phyloP scores from a whole-genome alignment of 2,888 invertebrate genomes.

The Pseudococcus jackbeardsleyi region DNA sequence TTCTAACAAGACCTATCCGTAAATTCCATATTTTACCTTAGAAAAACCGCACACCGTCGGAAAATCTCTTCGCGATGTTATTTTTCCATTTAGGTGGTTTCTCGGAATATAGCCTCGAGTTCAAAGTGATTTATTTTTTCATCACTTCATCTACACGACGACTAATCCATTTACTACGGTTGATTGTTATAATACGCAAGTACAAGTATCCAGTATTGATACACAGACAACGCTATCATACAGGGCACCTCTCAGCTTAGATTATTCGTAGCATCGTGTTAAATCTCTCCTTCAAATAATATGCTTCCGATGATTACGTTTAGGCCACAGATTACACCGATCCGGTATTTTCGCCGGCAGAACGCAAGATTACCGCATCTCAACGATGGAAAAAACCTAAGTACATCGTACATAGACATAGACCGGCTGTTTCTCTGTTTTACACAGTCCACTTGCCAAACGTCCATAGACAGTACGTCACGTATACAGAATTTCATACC shows the following conservation, averaged over 20 bases:
- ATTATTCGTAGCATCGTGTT: background rate
- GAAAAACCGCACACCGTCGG: background rate
- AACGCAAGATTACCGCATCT: background rate
- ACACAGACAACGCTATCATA: background rate
- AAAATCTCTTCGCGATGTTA: background rate
- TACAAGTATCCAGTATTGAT: background rate
- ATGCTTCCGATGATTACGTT: background rate
- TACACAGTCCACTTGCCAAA: background rate
- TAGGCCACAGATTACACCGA: background rate
- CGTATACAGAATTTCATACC: constrained; percentile 17
- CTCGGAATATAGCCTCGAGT: background rate
- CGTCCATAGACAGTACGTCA: background rate
- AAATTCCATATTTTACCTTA: background rate
- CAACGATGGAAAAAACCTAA: background rate
- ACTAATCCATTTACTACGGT: background rate
- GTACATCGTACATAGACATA: background rate
- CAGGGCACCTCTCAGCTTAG: background rate
- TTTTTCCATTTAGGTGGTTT: background rate
- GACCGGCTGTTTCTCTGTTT: background rate
- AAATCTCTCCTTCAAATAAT: background rate
- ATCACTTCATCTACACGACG: background rate
- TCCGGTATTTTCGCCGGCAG: background rate
- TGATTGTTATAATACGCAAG: background rate
- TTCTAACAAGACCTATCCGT: no score
- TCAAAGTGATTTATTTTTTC: background rate